Evolutionary conservation across 2,888 invertebrate genomes (phyloP).

Genomic region (Panzeria rudis): DNA sequence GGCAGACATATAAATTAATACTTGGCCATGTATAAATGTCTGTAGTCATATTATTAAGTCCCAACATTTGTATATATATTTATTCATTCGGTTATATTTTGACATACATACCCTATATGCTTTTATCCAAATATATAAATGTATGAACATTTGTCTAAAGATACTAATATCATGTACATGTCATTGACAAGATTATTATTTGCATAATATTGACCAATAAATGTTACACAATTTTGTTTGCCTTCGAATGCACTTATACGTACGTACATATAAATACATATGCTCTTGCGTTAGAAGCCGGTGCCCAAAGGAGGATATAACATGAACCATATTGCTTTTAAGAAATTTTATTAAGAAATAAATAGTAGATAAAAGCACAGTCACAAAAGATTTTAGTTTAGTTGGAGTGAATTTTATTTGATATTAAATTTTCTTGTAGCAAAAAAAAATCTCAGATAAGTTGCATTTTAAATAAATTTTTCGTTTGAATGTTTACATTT

Average conservation of each 20-base stretch:
- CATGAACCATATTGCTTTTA: conserved; percentile 53
- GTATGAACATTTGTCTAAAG: conserved; percentile 28
- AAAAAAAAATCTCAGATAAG: neutral
- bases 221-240: conserved; percentile 53
- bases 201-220: conserved; percentile 70
- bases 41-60: neutral
- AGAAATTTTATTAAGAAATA: conserved; percentile 49
- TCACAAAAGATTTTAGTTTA: neutral
- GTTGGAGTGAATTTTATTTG: conserved; percentile 1
- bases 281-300: neutral
- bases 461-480: too few relatives aligned
- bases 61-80: neutral
- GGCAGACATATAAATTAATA: neutral
- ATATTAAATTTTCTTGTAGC: neutral
- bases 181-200: conserved; percentile 70
- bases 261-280: neutral
- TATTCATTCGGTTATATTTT: too few relatives aligned
- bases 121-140: neutral
- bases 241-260: neutral
- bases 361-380: neutral
- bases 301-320: conserved; percentile 36
- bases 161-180: conserved; percentile 66
- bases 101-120: neutral
- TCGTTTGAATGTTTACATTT: too few relatives aligned
- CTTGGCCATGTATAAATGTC: neutral